Evolutionary conservation across 1,140 invertebrate species (phyloP).

Genomic region (Psix sp.): DNA sequence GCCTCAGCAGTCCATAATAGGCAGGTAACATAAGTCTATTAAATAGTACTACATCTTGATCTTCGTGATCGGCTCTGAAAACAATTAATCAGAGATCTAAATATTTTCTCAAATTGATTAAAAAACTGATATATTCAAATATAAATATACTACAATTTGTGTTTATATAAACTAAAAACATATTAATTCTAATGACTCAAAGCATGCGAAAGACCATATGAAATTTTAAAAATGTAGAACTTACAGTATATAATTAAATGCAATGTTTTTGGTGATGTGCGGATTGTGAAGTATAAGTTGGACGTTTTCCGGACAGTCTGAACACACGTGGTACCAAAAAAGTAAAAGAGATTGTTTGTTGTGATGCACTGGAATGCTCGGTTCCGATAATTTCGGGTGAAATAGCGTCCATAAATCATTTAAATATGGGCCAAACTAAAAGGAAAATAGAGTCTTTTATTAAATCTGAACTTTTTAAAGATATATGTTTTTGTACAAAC

Average conservation of each 20-base stretch:
- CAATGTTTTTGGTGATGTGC: constrained; percentile 93
- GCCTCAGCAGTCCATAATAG: constrained; percentile 93
- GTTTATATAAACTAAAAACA: too few species aligned
- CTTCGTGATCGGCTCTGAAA: constrained; percentile 92
- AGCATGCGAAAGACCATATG: not conserved
- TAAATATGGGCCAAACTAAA: constrained; percentile 91
- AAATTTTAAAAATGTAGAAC: constrained; percentile 69
- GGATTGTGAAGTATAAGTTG: constrained; percentile 89
- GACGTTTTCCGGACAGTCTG: constrained; percentile 94
- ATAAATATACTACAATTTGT: too few species aligned
- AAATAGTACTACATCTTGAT: constrained; percentile 95
- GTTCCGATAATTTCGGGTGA: constrained; percentile 96
- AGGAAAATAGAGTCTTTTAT: constrained; percentile 47
- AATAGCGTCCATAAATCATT: constrained; percentile 94
- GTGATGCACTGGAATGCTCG: constrained; percentile 94
- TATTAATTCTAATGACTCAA: too few species aligned
- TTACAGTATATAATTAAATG: constrained; percentile 97
- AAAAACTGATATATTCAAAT: too few species aligned
- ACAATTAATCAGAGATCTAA: too few species aligned
- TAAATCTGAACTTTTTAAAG: not conserved
- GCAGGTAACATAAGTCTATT: constrained; percentile 95
- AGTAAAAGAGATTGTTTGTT: constrained; percentile 95
- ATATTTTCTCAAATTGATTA: too few species aligned
- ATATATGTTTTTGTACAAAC: too few species aligned
- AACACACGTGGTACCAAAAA: constrained; percentile 94